Base-by-base conservation (phyloP, 23 tunicate genomes). In the Ciona savignyi region DNA sequence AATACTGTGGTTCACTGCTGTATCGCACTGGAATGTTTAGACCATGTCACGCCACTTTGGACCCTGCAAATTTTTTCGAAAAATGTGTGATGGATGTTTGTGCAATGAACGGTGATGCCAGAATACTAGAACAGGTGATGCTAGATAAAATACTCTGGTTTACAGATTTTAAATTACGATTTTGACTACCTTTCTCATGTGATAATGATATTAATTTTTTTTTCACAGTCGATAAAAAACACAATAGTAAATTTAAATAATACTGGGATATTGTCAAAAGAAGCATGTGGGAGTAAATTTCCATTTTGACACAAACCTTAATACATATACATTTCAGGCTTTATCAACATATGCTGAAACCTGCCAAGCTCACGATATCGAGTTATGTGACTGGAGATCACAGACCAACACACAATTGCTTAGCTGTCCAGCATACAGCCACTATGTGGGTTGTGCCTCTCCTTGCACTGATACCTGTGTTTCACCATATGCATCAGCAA, bases 81-180 rank as follows among this genome's bases (percentile, higher is more conserved):
- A 78, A 77, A 31, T 88, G 96, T 74, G 73, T 88, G 0, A 71
- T 70, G 28, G 96, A 88, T 68, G 87, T 78, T 82, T 88, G 96
- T 34, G 87, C 87, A 20, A 88, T 84, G 1, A 63, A 77, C n/a
- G 96, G 87, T 15, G 87, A 82, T 63, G 29, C 21, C 19, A 61
- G 24, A 22, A 60, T 66, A 4, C 65, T 88, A 6, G n/a, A 34
- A 21, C 72, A 88, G 77, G 96, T 88, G n/a, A n/a, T n/a, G n/a
- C n/a, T n/a, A n/a, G n/a, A n/a, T n/a, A n/a, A n/a, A n/a, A n/a
- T n/a, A n/a, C n/a, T n/a, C n/a, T n/a, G n/a, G 61, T 49, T 15
- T 49, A 49, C 61, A 49, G 19, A 15, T 20, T 49, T 49, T 49
- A 20, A 11, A 20, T 49, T 49, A 11, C 20, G 15, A 11, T 11